These are phyloP conservation scores for Cheilosia grossa DNA, from an alignment of 2,888 invertebrate genomes.

Conservation along the genomic window DNA sequence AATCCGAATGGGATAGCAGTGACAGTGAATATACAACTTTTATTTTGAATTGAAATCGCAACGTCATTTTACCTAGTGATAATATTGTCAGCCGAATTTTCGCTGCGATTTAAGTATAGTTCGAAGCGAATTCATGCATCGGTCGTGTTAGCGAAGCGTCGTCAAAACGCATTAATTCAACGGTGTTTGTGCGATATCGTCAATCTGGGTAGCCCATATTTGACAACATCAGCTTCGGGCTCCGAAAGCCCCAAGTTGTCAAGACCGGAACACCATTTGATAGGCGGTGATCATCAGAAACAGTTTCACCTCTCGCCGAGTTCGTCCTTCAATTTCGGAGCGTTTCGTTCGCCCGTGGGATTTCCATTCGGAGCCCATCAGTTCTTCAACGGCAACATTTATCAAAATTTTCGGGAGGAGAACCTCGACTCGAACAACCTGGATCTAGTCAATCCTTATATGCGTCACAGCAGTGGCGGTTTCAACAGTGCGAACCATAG, in stretches of 20 bases:
- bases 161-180: conserved; percentile 44
- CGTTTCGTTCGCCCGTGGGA: conserved; percentile 78
- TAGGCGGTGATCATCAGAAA: conserved; percentile 70
- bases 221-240: conserved; percentile 81
- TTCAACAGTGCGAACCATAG: conserved; percentile 79
- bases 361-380: conserved; percentile 76
- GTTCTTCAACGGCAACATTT: conserved; percentile 71
- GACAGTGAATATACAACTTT: conserved; percentile 40
- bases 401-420: conserved; percentile 73
- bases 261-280: conserved; percentile 59
- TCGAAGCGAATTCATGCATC: conserved; percentile 30
- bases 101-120: not conserved
- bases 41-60: conserved; percentile 15
- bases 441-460: conserved; percentile 82
- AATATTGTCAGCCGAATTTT: not conserved
- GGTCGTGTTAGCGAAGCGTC: conserved; percentile 45
- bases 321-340: conserved; percentile 82
- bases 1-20: conserved; percentile 58
- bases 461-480: conserved; percentile 80
- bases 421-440: conserved; percentile 77
- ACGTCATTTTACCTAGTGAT: not conserved
- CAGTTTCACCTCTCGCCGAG: conserved; percentile 80
- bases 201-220: conserved; percentile 83
- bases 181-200: conserved; percentile 61
- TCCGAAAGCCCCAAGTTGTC: conserved; percentile 79